phyloP scores from a whole-genome alignment of 2,797 vertebrate genomes.

The Huso huso region DNA sequence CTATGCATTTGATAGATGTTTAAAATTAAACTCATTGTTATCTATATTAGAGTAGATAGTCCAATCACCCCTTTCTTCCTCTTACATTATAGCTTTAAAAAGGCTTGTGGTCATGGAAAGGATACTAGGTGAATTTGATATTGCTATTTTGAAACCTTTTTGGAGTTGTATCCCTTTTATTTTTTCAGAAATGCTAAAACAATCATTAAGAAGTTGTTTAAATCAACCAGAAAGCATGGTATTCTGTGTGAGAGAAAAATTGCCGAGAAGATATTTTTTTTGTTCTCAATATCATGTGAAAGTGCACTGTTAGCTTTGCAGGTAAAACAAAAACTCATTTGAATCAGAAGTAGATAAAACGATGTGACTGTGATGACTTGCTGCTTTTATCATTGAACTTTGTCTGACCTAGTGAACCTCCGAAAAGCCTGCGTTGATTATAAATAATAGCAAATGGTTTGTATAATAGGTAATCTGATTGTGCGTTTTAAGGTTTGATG shows the following conservation, averaged over 20 bases:
- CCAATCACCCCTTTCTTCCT: too few species aligned
- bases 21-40: too few species aligned
- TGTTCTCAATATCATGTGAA: not conserved
- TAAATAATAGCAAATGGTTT: conserved; percentile 52
- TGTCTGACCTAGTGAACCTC: conserved; percentile 48
- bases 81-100: too few species aligned
- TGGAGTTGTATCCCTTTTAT: too few species aligned
- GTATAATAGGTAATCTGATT: conserved; percentile 51
- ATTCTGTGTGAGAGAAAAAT: conserved; percentile 1
- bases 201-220: too few species aligned
- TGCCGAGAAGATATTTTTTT: not conserved
- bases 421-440: conserved; percentile 40
- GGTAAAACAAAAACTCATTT: conserved; percentile 4
- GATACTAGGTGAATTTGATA: too few species aligned
- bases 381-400: conserved; percentile 47
- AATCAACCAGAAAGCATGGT: not conserved
- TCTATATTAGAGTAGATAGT: too few species aligned
- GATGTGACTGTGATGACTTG: conserved; percentile 28
- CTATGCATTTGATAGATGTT: too few species aligned
- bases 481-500: conserved; percentile 34
- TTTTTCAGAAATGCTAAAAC: too few species aligned
- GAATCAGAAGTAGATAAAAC: conserved; percentile 3
- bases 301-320: not conserved
- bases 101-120: too few species aligned
- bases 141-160: too few species aligned